These are phyloP conservation scores for Rhopalosiphum nymphaeae DNA, from an alignment of 2,888 invertebrate species.

Conservation along the genomic window DNA sequence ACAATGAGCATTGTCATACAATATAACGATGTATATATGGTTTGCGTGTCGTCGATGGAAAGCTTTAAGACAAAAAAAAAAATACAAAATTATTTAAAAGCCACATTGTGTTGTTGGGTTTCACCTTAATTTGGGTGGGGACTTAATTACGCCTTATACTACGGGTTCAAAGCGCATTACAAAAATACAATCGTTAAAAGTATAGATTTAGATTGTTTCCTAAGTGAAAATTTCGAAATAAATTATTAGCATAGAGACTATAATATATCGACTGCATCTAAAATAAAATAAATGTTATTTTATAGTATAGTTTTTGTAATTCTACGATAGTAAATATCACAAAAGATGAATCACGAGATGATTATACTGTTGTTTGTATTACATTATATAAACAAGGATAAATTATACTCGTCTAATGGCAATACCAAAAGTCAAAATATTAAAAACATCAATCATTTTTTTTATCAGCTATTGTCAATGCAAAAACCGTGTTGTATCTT, in stretches of 20 bases:
- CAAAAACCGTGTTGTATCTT: background rate
- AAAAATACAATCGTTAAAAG: constrained; percentile 35
- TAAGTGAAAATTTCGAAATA: constrained; percentile 22
- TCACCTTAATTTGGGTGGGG: constrained; percentile 50
- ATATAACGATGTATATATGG: constrained; percentile 28
- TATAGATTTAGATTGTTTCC: constrained; percentile 23
- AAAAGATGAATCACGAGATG: background rate
- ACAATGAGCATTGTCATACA: constrained; percentile 41
- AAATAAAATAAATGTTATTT: background rate
- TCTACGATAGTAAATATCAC: background rate
- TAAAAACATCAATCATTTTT: background rate
- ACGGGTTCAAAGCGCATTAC: constrained; percentile 23
- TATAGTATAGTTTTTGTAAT: background rate
- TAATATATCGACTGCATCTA: background rate
- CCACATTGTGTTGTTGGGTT: constrained; percentile 40
- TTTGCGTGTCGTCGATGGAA: constrained; percentile 37
- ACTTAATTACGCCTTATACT: constrained; percentile 37
- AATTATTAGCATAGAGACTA: background rate
- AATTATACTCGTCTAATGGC: background rate
- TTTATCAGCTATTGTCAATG: constrained; percentile 14
- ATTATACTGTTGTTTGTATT: background rate
- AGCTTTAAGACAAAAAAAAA: constrained; percentile 29
- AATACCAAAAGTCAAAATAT: background rate
- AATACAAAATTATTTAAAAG: constrained; percentile 38
- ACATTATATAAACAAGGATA: background rate